Percentiles rank a stretch among this genome's conserved stretches.
phyloP scores from a whole-genome alignment of 2,888 invertebrate genomes.

The Abrostola triplasia region DNA sequence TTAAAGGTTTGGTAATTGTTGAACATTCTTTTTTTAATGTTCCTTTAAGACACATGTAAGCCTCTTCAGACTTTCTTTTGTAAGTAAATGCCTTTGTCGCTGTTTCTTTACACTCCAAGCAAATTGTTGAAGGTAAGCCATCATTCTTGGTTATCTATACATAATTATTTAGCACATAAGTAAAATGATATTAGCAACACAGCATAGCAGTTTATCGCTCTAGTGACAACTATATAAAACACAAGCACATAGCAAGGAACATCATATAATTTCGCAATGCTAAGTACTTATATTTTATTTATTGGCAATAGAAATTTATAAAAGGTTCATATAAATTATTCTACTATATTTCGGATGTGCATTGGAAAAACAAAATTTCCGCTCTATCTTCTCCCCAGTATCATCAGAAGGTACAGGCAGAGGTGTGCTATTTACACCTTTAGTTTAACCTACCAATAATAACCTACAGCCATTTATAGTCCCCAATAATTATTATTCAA shows the following conservation, averaged over 20 bases:
- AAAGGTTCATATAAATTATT: no score
- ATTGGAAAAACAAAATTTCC: no score
- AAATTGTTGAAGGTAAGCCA: slow-evolving; percentile 80
- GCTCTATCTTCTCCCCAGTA: no score
- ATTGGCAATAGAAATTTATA: no score
- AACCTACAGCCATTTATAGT: no score
- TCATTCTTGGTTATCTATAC: slow-evolving; percentile 77
- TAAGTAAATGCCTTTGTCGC: slow-evolving; percentile 78
- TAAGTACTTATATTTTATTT: background rate
- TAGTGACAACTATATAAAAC: background rate
- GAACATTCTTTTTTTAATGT: slow-evolving; percentile 57
- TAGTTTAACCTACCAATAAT: no score
- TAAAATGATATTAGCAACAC: background rate
- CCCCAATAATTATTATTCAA: no score
- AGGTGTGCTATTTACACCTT: no score
- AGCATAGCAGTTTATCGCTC: background rate
- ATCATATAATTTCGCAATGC: slow-evolving; percentile 1
- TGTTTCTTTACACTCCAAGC: slow-evolving; percentile 75
- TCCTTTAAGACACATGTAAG: slow-evolving; percentile 70
- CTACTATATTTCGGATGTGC: no score
- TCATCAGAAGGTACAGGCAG: no score
- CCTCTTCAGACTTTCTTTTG: slow-evolving; percentile 75
- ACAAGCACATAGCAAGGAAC: background rate
- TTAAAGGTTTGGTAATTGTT: slow-evolving; percentile 19
- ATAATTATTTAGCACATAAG: slow-evolving; percentile 4